These are phyloP conservation scores for Archivesica marissinica DNA, from an alignment of 1,140 invertebrate genomes.

Conservation along the genomic window DNA sequence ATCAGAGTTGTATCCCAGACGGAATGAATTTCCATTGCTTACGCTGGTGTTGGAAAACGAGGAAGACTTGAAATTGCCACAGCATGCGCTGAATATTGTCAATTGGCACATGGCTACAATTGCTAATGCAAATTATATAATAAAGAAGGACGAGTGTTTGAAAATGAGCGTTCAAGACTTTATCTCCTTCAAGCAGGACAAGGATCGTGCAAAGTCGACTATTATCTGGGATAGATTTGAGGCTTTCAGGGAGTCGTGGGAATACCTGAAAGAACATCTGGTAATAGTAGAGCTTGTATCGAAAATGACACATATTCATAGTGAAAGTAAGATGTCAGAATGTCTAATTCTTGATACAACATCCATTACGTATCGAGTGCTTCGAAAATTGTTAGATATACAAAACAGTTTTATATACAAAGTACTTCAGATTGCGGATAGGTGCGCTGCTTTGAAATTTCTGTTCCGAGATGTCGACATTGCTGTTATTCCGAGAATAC, in stretches of 20 bases:
- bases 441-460: neutral
- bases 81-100: slow-evolving; percentile 13
- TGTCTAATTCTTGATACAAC: slow-evolving; percentile 17
- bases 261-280: neutral
- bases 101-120: slow-evolving; percentile 35
- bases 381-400: slow-evolving; percentile 9
- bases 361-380: slow-evolving; percentile 1
- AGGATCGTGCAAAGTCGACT: neutral
- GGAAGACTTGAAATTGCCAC: neutral
- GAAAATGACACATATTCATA: neutral
- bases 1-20: neutral
- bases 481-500: neutral
- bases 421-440: neutral
- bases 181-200: neutral
- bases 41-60: neutral
- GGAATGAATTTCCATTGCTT: slow-evolving; percentile 11
- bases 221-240: slow-evolving; percentile 11
- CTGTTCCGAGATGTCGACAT: neutral
- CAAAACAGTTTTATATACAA: slow-evolving; percentile 33
- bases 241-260: slow-evolving; percentile 32
- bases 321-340: slow-evolving; percentile 3
- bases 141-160: slow-evolving; percentile 32
- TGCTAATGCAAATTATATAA: slow-evolving; percentile 26
- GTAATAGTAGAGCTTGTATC: neutral
- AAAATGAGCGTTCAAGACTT: slow-evolving; percentile 33